These are phyloP conservation scores for Tetragonula clypearis DNA, from an alignment of 1,140 invertebrate genomes.

Conservation along the genomic window DNA sequence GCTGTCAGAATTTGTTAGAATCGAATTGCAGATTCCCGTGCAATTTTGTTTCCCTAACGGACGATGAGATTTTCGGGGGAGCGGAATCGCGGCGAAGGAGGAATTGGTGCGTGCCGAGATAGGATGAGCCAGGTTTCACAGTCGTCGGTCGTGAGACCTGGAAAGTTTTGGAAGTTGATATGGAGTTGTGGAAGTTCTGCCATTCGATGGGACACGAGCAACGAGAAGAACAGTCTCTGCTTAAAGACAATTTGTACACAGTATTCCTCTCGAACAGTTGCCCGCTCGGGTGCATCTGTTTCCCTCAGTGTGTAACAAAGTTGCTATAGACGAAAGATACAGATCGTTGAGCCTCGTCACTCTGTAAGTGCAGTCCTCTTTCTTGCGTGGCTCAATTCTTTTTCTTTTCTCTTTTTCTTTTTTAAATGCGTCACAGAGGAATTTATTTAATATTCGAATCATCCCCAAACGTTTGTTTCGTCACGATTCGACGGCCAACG, in stretches of 20 bases:
- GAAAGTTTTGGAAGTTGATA: conserved; percentile 4
- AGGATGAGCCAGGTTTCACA: conserved; percentile 16
- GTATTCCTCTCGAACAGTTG: conserved; percentile 18
- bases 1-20: not conserved
- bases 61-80: not conserved
- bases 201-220: not conserved
- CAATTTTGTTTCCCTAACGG: conserved; percentile 3
- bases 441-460: not conserved
- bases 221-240: not conserved
- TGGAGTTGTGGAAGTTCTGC: not conserved
- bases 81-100: not conserved
- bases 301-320: not conserved
- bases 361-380: no score
- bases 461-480: not conserved
- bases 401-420: no score
- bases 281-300: not conserved
- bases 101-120: conserved; percentile 46
- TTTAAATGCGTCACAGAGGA: no score
- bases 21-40: not conserved
- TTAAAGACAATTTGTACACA: conserved; percentile 21
- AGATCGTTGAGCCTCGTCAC: not conserved
- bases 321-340: not conserved
- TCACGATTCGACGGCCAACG: not conserved
- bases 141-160: not conserved
- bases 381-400: no score